phyloP scores from a whole-genome alignment of 2,113 vertebrate species.

The Meles meles region DNA sequence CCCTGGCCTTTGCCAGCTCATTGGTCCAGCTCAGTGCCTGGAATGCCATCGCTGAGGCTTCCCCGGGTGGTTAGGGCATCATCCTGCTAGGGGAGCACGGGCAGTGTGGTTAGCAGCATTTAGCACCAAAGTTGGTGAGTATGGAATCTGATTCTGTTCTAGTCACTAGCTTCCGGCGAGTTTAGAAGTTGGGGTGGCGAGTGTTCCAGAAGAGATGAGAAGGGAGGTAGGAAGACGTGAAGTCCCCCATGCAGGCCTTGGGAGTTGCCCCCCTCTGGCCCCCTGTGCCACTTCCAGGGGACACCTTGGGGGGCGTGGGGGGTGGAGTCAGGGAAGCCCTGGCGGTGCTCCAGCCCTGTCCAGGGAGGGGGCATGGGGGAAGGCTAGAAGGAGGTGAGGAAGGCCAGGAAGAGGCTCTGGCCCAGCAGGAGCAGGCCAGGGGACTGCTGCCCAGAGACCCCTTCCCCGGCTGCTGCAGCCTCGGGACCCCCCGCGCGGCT shows the following conservation, averaged over 20 bases:
- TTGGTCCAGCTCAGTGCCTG: not conserved
- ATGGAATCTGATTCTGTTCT: not conserved
- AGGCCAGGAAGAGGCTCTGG: slow-evolving; percentile 11
- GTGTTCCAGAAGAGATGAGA: slow-evolving; percentile 1
- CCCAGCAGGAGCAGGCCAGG: slow-evolving; percentile 31
- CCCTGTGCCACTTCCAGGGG: not conserved
- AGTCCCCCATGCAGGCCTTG: not conserved
- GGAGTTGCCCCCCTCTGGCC: not conserved
- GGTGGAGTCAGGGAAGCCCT: not conserved
- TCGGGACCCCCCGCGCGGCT: not conserved
- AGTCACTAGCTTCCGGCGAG: not conserved
- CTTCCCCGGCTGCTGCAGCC: not conserved
- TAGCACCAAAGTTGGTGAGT: not conserved
- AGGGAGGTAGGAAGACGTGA: slow-evolving; percentile 17
- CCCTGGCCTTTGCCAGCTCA: not conserved
- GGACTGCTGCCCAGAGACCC: rapidly evolving
- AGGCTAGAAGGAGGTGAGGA: slow-evolving; percentile 44
- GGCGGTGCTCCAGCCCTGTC: not conserved
- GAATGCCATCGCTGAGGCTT: not conserved
- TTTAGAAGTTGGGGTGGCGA: not conserved
- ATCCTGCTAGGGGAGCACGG: rapidly evolving
- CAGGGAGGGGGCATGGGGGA: not conserved
- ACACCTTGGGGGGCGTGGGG: no score
- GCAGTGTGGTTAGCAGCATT: slow-evolving; percentile 21
- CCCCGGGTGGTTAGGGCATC: not conserved